Evolutionary conservation across 2,888 invertebrate species (phyloP).

Genomic region (Steinernema scapterisci): DNA sequence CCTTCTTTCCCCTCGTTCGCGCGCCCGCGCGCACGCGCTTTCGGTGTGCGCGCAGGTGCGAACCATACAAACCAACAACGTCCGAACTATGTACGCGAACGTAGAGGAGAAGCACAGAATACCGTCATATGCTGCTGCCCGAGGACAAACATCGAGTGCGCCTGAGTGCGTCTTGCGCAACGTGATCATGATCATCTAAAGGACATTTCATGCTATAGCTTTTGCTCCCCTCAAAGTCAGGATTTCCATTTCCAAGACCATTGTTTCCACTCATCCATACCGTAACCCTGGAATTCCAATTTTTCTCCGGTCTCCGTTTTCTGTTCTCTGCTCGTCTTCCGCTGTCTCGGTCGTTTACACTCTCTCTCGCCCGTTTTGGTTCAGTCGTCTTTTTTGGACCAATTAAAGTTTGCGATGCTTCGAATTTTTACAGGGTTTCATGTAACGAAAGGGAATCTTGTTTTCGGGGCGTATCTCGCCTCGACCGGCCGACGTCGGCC

Average conservation of each 20-base stretch:
- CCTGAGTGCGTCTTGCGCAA: neutral
- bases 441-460: constrained; percentile 27
- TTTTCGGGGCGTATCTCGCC: constrained; percentile 13
- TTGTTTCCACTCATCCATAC: no score
- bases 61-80: neutral
- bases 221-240: no score
- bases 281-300: no score
- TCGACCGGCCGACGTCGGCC: neutral
- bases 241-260: no score
- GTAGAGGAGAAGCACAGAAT: no score
- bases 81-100: neutral
- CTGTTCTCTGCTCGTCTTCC: neutral
- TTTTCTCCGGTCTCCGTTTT: neutral
- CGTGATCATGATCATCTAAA: neutral
- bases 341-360: neutral
- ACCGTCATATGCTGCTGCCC: no score
- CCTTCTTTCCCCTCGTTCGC: constrained; percentile 16
- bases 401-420: constrained; percentile 23
- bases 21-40: neutral
- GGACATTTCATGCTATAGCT: no score
- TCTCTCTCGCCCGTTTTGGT: neutral
- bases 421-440: constrained; percentile 16
- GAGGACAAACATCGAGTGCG: neutral
- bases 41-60: neutral
- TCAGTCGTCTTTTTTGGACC: constrained; percentile 1